A percentile compares a stretch with the other conserved stretches of the same genome.
Conservation (phyloP, 2,888 invertebrate genomes). For the Drosophila imparisetae region DNA sequence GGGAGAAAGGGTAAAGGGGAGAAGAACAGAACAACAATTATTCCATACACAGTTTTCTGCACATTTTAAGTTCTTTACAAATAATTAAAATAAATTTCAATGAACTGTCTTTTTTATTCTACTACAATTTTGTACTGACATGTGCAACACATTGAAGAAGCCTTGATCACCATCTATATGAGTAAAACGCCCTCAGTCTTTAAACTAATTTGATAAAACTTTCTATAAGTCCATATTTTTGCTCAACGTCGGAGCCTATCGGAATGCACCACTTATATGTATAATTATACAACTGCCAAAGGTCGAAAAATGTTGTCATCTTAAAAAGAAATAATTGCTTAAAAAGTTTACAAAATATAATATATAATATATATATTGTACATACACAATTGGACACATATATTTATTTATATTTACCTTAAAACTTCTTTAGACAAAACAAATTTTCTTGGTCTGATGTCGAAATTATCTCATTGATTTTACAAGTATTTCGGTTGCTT, state of each 20-base stretch:
- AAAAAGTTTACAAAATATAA: not conserved
- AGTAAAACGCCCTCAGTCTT: not conserved
- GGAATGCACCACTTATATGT: not conserved
- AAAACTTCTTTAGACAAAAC: not conserved
- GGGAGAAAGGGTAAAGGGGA: fast-evolving
- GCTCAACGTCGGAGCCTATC: not conserved
- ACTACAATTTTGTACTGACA: not conserved
- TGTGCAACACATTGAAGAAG: not conserved
- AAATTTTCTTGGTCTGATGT: not conserved
- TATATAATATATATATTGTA: too few relatives aligned
- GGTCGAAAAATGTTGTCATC: too few relatives aligned
- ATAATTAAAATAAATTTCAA: not conserved
- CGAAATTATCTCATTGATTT: not conserved
- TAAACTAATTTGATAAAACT: not conserved
- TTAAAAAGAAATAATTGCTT: not conserved
- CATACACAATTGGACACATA: not conserved
- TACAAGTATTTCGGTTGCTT: conserved; percentile 15
- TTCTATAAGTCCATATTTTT: too few relatives aligned
- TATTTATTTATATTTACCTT: not conserved
- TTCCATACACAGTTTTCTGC: not conserved
- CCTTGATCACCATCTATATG: not conserved
- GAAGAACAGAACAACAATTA: not conserved
- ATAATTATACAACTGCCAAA: too few relatives aligned
- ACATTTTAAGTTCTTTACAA: not conserved
- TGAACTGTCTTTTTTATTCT: not conserved